Evolutionary conservation across 2,888 invertebrate genomes (phyloP), one percentile per base, ranked within the genome.

Genomic region (Galerucella calmariensis): DNA sequence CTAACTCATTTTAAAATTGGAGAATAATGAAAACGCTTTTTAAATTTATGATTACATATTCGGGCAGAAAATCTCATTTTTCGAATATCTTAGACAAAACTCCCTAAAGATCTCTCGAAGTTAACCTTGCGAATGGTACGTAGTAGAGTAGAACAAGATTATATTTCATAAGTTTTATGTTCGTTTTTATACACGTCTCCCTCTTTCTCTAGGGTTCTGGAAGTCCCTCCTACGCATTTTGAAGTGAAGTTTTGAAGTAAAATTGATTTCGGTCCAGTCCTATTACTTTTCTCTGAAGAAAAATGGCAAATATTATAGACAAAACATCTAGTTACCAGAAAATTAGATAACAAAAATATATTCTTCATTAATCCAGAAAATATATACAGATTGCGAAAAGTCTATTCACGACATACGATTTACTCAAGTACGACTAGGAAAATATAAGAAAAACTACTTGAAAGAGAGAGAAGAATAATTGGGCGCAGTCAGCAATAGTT

Each of bases 101-200:
- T 59, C 24, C 59, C 27, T 24, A 6, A 59, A 59, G 59, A 27
- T 27, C 59, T 2, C 2, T 27, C 59, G 27, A 59, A 59, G 59
- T 27, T 59, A 27, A 59, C 59, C 59, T 59, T 59, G 16, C 27
- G 2, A 12, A 59, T 27, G 35, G 20, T 24, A 24, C 24, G 58
- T 16, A 58, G 58, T 24, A 59, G 27, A 27, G 59, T 59, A 27
- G 59, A 59, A 20, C 20, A 59, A 59, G 59, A 59, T 59, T 27
- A 59, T 27, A 59, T 27, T 59, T 59, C 59, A 59, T 59, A 27
- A 59, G 59, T 59, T 59, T 59, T 27, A 12, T 59, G 59, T 27
- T 59, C 59, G 9, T 59, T 51, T 59, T 59, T 27, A 12, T 59
- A 59, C 59, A 24, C 59, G 27, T 27, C 59, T 4, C 2, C 14